These are phyloP conservation scores for Cactoblastis cactorum DNA, from an alignment of 2,888 invertebrate genomes.

Conservation along the genomic window DNA sequence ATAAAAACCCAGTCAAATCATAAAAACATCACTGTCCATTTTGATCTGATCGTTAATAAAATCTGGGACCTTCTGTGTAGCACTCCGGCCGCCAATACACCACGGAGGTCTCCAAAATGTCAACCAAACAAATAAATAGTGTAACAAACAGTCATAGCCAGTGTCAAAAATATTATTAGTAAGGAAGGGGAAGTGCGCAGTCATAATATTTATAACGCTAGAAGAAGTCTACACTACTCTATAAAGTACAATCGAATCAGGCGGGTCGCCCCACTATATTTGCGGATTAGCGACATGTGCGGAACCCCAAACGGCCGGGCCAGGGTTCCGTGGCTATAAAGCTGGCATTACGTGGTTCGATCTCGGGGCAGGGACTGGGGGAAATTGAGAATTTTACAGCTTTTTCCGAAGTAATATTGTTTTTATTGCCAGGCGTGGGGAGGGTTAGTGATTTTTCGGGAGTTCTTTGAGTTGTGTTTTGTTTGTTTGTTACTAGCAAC, in stretches of 20 bases:
- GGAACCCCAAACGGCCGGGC: slow-evolving; percentile 53
- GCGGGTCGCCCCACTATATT: slow-evolving; percentile 40
- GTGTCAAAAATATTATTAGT: neutral
- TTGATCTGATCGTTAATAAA: too few relatives aligned
- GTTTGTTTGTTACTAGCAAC: neutral
- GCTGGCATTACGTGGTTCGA: slow-evolving; percentile 53
- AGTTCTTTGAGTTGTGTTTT: neutral
- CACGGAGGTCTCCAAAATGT: too few relatives aligned
- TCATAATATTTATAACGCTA: slow-evolving; percentile 2
- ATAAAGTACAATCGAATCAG: slow-evolving; percentile 27
- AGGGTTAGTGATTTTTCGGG: neutral
- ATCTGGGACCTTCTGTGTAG: too few relatives aligned
- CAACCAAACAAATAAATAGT: too few relatives aligned
- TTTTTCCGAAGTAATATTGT: slow-evolving; percentile 10
- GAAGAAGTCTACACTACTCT: slow-evolving; percentile 4
- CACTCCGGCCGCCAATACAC: too few relatives aligned
- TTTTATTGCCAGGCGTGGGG: slow-evolving; percentile 2
- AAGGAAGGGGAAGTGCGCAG: neutral
- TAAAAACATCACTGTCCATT: too few relatives aligned
- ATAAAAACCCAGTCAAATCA: too few relatives aligned
- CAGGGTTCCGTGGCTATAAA: slow-evolving; percentile 61
- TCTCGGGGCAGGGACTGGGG: slow-evolving; percentile 23
- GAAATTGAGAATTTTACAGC: slow-evolving; percentile 28
- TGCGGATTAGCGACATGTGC: slow-evolving; percentile 57
- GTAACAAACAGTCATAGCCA: too few relatives aligned